phyloP scores from a whole-genome alignment of 2,113 vertebrate genomes.

The Alethe diademata region DNA sequence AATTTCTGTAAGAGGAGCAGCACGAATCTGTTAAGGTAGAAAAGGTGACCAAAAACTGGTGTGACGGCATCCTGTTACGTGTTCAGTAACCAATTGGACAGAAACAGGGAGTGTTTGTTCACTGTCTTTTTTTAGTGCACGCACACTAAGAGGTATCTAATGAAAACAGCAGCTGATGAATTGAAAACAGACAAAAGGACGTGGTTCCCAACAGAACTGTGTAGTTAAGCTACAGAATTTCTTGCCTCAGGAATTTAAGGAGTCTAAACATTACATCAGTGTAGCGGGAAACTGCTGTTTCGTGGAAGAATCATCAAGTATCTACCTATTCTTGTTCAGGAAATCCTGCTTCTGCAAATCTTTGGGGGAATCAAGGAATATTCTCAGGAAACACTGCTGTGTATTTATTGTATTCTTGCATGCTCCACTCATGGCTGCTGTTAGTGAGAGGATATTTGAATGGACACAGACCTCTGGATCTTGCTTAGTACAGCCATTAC shows the following conservation, averaged over 20 bases:
- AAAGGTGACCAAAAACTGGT: background rate
- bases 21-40: background rate
- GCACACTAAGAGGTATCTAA: background rate
- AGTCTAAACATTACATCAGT: slow-evolving; percentile 38
- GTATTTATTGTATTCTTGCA: background rate
- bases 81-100: background rate
- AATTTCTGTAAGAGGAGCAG: background rate
- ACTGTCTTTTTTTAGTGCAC: background rate
- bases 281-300: background rate
- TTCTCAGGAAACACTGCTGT: background rate
- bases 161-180: slow-evolving; percentile 45
- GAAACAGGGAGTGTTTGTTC: slow-evolving; percentile 15
- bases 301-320: background rate
- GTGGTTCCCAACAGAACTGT: background rate
- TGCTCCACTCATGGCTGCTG: background rate
- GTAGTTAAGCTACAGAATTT: slow-evolving; percentile 51
- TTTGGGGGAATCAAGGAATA: background rate
- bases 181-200: slow-evolving; percentile 47
- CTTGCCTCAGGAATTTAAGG: slow-evolving; percentile 41
- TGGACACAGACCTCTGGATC: background rate
- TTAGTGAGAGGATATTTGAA: background rate
- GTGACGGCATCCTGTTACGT: background rate
- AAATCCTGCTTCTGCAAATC: slow-evolving; percentile 12
- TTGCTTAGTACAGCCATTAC: background rate
- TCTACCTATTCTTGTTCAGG: slow-evolving; percentile 31